Evolutionary conservation across 1,140 invertebrate species (phyloP), one percentile per base, ranked within the genome.

Genomic region (Caerostris darwini): DNA sequence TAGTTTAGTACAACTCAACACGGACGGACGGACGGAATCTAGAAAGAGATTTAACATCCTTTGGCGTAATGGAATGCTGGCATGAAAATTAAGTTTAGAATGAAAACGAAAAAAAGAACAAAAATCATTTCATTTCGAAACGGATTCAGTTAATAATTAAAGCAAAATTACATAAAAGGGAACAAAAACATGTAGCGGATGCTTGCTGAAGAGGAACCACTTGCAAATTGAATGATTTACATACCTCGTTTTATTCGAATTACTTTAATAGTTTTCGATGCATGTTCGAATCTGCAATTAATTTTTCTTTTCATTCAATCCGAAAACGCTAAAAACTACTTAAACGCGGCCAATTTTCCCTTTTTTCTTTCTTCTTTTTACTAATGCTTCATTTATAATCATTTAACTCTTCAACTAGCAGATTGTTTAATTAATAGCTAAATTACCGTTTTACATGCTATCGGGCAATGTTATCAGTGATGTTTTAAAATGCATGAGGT

Each of bases 381-480:
- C 34, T 34, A 17, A 50, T 64, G 6, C 64, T 87, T 87, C 34
- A 19, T 53, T 54, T 53, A 64, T 50, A 53, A 50, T 34, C 34
- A n/a, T 87, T 87, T 87, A 67, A 19, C 59, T 87, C 85, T 61
- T 61, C 85, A 53, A n/a, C 58, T 61, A 67, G 50, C 54, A 12
- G 58, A 64, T 50, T 54, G 85, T 64, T 87, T 87, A 87, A 87
- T 87, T 87, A 87, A 87, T 87, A 61, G 58, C 57, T 87, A 87
- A 87, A 87, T 87, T 87, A 87, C 56, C 85, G 85, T 87, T 87
- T 87, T 87, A 87, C 85, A 87, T 87, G 85, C 85, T 17, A 87
- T 64, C 14, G 50, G 14, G 53, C 59, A 87, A 87, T 50, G 59
- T 19, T 50, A 77, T 53, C 71, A 6, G 59, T 34, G 54, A 17